phyloP scores from a whole-genome alignment of 1,140 invertebrate genomes.

The Drosophila saltans region DNA sequence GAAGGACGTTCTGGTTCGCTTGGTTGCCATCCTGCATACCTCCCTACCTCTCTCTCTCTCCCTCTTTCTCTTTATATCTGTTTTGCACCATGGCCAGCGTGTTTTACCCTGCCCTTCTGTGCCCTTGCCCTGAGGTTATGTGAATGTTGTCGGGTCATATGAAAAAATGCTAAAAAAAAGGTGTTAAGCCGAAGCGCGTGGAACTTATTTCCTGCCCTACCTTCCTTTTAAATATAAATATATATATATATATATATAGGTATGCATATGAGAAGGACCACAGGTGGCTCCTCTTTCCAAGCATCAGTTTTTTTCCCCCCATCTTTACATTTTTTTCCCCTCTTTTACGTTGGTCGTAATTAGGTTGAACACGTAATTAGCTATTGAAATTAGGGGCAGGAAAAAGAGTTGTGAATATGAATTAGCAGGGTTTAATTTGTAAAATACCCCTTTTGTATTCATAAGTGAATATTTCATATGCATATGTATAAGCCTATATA shows the following conservation, averaged over 20 bases:
- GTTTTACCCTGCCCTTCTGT: background rate
- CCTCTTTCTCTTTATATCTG: background rate
- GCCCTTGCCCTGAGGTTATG: constrained; percentile 50
- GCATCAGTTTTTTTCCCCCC: background rate
- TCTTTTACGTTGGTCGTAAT: background rate
- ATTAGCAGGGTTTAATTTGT: constrained; percentile 17
- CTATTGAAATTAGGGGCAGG: constrained; percentile 27
- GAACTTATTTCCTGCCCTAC: constrained; percentile 42
- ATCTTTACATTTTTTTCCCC: background rate
- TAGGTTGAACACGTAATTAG: constrained; percentile 55
- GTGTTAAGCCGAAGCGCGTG: constrained; percentile 56
- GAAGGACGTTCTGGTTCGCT: constrained; percentile 26
- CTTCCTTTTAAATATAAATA: background rate
- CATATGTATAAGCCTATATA: too few species aligned
- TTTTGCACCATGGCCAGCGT: background rate
- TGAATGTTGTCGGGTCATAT: constrained; percentile 75
- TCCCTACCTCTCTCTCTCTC: too few species aligned
- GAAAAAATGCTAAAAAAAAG: constrained; percentile 42
- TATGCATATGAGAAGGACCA: constrained; percentile 49
- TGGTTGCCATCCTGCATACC: background rate
- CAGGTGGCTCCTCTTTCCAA: constrained; percentile 32
- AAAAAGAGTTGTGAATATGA: constrained; percentile 50
- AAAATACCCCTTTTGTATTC: background rate
- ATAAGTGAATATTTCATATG: constrained; percentile 4
- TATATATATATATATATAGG: constrained; percentile 39